A percentile compares a stretch with the other conserved stretches of the same genome.
These are phyloP conservation scores for Poecilia gillii DNA, from an alignment of 2,797 vertebrate genomes.

Conservation along the genomic window DNA sequence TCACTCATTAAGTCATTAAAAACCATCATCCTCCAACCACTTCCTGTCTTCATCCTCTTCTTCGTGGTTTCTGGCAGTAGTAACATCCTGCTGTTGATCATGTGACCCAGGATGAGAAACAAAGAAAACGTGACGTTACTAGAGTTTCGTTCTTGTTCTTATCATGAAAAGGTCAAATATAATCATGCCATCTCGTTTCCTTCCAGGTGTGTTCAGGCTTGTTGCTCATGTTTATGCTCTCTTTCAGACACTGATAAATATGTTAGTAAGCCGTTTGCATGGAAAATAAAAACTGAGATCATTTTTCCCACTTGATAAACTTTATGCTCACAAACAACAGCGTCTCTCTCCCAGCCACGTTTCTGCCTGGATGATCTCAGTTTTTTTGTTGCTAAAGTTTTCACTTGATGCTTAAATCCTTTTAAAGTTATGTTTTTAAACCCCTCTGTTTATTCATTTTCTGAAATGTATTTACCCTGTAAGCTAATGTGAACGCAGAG, in stretches of 20 bases:
- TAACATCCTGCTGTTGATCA: no score
- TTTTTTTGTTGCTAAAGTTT: not conserved
- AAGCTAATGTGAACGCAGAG: not conserved
- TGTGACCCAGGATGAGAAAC: not conserved
- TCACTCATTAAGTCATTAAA: no score
- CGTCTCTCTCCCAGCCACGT: not conserved
- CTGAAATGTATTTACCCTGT: not conserved
- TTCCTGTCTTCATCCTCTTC: no score
- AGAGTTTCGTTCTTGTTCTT: not conserved
- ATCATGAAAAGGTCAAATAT: not conserved
- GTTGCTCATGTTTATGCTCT: not conserved
- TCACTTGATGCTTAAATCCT: not conserved
- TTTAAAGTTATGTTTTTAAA: not conserved
- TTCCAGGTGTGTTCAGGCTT: not conserved
- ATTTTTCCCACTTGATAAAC: not conserved
- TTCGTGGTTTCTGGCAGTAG: no score
- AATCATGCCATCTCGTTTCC: not conserved
- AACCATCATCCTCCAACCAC: no score
- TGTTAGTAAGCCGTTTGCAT: not conserved
- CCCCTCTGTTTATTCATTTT: not conserved
- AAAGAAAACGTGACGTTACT: not conserved
- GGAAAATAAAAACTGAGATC: not conserved
- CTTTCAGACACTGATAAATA: not conserved
- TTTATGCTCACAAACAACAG: not conserved
- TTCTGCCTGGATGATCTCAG: not conserved